Base-by-base conservation (phyloP, 1,140 invertebrate genomes). In the Littorina saxatilis region DNA sequence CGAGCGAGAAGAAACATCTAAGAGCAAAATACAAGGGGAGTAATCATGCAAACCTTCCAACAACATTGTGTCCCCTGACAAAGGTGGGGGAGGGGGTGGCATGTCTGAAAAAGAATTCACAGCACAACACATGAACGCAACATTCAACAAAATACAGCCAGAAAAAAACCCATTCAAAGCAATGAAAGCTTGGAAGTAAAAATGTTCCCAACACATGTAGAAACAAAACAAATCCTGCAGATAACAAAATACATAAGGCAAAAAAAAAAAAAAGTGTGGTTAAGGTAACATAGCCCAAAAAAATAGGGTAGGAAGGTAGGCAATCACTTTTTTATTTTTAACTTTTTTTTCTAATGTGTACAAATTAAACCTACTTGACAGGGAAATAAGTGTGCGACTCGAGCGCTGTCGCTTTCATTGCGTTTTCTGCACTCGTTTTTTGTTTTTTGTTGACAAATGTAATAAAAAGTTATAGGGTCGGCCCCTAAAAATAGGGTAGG, bases 51-150 rank as follows among this genome's bases (percentile, higher is more conserved):
- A 84, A 87, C 86, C 87, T 88, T 86, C 87, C 29, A 76, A 29
- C 23, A 73, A 72, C 55, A 66, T 52, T 37, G 74, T 75, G 20
- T 68, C 73, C 27, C 39, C 86, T 94, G 94, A 63, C 94, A 90
- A 83, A 94, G 95, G 81, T 13, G 86, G 84, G 66, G 83, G 85
- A 75, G 90, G 84, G 27, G 75, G 78, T n/a, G 81, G 74, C 80
- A 80, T 20, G 61, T 80, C 78, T 84, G 79, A 29, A 79, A 79
- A 80, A 66, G 2, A 80, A 73, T 0, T 2, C 39, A 27, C 29
- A 58, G 2, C 1, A 61, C 37, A 77, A 39, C 13, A 52, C 50
- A 77, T 23, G 23, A 23, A 37, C 37, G 35, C 50, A 47, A 77
- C 27, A 61, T 23, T 15, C 32, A 58, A 32, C 4, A 27, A 17